phyloP scores from a whole-genome alignment of 2,888 invertebrate species.

The Erebia ligea region DNA sequence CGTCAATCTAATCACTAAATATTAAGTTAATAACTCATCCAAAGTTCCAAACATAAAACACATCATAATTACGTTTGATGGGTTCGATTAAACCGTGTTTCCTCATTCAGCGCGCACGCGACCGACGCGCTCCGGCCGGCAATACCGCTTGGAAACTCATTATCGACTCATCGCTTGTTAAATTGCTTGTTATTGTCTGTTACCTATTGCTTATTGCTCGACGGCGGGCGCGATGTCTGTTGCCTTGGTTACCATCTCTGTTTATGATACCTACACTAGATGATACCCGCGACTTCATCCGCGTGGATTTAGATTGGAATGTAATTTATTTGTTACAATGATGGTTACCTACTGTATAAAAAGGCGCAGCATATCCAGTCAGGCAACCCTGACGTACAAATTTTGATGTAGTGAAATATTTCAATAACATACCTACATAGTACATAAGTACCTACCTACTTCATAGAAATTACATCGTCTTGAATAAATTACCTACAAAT shows the following conservation, averaged over 20 bases:
- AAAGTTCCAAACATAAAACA: background rate
- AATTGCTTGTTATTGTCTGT: background rate
- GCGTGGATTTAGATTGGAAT: too few relatives aligned
- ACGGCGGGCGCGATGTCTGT: background rate
- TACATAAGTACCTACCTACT: too few relatives aligned
- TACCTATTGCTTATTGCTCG: constrained; percentile 23
- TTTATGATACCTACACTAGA: background rate
- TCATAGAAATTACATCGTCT: too few relatives aligned
- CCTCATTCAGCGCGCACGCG: background rate
- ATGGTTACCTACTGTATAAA: too few relatives aligned
- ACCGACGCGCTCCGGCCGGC: background rate
- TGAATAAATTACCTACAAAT: too few relatives aligned
- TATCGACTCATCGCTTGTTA: constrained; percentile 24
- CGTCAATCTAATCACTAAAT: background rate
- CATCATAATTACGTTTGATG: constrained; percentile 4
- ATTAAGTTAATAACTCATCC: background rate
- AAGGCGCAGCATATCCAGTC: too few relatives aligned
- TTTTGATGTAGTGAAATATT: too few relatives aligned
- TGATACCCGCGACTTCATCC: too few relatives aligned
- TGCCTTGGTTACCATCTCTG: constrained; percentile 17
- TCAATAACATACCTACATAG: too few relatives aligned
- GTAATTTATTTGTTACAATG: too few relatives aligned
- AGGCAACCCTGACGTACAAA: too few relatives aligned
- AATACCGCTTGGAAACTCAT: constrained; percentile 31
- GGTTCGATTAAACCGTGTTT: background rate